phyloP scores from a whole-genome alignment of 1,140 invertebrate species.

The Heliconius hermathena region DNA sequence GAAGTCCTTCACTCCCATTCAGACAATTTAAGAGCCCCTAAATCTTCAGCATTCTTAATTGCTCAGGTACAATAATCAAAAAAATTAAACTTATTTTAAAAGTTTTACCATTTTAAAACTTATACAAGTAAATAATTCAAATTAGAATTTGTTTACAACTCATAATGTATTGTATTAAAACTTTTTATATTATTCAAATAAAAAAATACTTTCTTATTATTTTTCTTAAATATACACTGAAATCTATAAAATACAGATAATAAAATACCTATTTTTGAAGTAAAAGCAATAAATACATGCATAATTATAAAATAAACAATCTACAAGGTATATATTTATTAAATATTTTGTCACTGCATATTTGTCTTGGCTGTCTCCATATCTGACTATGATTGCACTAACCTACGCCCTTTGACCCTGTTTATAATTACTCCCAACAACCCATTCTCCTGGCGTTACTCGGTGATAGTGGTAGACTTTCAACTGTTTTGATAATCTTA shows the following conservation, averaged over 20 bases:
- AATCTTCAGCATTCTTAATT: too few relatives aligned
- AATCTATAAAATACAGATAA: neutral
- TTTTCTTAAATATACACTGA: too few relatives aligned
- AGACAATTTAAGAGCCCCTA: too few relatives aligned
- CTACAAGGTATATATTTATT: conserved; percentile 32
- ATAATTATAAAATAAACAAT: conserved; percentile 25
- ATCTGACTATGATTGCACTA: conserved; percentile 74
- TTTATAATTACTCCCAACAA: conserved; percentile 61
- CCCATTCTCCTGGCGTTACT: conserved; percentile 46
- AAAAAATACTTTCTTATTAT: too few relatives aligned
- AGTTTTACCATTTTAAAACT: too few relatives aligned
- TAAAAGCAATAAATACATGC: neutral
- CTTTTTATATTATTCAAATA: too few relatives aligned
- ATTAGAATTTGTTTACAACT: too few relatives aligned
- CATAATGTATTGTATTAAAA: too few relatives aligned
- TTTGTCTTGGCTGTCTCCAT: conserved; percentile 65
- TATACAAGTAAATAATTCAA: too few relatives aligned
- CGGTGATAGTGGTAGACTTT: conserved; percentile 5
- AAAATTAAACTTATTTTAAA: too few relatives aligned
- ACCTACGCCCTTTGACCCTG: conserved; percentile 66
- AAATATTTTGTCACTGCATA: conserved; percentile 63
- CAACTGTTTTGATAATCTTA: neutral
- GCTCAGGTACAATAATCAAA: too few relatives aligned
- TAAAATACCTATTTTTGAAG: neutral
- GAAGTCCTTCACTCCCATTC: too few relatives aligned